phyloP scores from a whole-genome alignment of 2,113 vertebrate genomes.

The Fregetta grallaria region DNA sequence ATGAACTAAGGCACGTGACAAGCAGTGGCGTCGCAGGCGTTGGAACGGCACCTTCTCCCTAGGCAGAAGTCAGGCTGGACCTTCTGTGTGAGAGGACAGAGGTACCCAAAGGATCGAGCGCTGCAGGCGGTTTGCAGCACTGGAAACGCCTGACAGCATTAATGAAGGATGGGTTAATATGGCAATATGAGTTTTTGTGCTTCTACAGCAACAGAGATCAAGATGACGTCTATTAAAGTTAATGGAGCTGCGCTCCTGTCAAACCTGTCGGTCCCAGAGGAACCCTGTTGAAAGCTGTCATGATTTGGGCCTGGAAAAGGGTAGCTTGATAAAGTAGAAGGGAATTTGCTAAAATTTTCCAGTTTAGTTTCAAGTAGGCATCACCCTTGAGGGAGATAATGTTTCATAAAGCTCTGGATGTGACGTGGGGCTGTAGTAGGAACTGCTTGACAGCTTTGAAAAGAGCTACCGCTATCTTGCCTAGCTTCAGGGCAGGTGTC shows the following conservation, averaged over 20 bases:
- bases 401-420: background rate
- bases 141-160: background rate
- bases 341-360: background rate
- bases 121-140: background rate
- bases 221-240: background rate
- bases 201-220: background rate
- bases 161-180: background rate
- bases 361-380: background rate
- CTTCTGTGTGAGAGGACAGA: background rate
- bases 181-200: background rate
- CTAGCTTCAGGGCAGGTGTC: background rate
- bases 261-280: background rate
- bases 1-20: accelerated
- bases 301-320: background rate
- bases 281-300: background rate
- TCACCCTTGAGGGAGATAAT: background rate
- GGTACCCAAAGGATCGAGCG: background rate
- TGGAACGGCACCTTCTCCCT: background rate
- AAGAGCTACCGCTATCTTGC: background rate
- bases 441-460: background rate
- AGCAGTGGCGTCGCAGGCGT: accelerated
- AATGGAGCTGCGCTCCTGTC: background rate
- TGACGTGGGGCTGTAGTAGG: background rate
- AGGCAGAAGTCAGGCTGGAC: background rate
- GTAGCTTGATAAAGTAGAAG: background rate